Evolutionary conservation across 2,113 vertebrate species (phyloP), one percentile per base, ranked within the genome.

Genomic region (Trogon melanurus): DNA sequence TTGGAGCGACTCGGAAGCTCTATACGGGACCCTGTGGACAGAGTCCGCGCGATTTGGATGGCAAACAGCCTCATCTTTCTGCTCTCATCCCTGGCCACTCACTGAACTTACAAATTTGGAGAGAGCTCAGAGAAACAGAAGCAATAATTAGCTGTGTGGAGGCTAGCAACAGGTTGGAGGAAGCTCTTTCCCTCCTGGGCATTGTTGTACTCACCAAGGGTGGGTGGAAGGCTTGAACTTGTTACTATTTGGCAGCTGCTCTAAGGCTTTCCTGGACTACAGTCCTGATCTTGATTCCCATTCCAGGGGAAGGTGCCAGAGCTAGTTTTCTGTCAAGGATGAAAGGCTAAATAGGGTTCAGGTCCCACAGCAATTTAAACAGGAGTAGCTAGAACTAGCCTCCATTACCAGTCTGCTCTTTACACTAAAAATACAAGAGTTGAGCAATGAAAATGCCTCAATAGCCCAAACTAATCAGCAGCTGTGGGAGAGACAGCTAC

Each of bases 131-230:
- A 64, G 70, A 79, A 72, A 30, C 70, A 78, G 69, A 53, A 75
- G 70, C 18, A 75, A 11, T 83, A 71, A 85, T 79, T 32, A 67
- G 50, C 69, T 89, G 50, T 0, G 2, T 50, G 57, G 53, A 94
- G 48, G 34, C 66, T 64, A 64, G 44, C 9, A 87, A 48, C 54
- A 88, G 50, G 45, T 85, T 25, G 60, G 78, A 89, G 84, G 90
- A 94, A 95, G 93, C 38, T 53, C 36, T 27, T 84, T 86, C 34
- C 88, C 88, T 89, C 88, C 50, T n/a, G 88, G 92, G 95, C 93
- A 91, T 91, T 85, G 71, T 3, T 94, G 90, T 95, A 93, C 91
- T 87, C 88, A 92, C 29, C 64, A 45, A 22, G 57, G 53, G 32
- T 45, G 72, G 85, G 83, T 81, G 83, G 82, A 86, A 81, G 57